Percentiles rank a stretch among this genome's conserved stretches.
Conservation (phyloP, 2,888 invertebrate species). For the Dusona sp. region DNA sequence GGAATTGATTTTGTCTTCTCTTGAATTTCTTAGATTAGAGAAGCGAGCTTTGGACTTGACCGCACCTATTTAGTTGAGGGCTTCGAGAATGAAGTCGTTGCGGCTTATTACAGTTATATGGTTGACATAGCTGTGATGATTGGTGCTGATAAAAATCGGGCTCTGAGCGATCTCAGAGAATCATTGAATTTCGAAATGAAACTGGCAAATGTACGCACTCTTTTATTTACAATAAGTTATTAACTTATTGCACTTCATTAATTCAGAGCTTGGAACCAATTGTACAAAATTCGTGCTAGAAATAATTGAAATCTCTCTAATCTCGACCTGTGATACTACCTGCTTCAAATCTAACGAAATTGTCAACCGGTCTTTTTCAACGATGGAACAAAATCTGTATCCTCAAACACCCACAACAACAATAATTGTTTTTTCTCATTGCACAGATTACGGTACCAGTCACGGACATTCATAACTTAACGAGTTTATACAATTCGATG, state of each 20-base stretch:
- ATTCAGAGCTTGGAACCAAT: too few relatives aligned
- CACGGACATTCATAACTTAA: too few relatives aligned
- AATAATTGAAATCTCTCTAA: too few relatives aligned
- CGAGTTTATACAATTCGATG: conserved; percentile 92
- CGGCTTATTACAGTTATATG: not conserved
- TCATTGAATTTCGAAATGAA: not conserved
- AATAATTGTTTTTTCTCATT: too few relatives aligned
- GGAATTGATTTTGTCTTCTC: not conserved
- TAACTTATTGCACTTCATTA: too few relatives aligned
- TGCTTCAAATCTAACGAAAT: too few relatives aligned
- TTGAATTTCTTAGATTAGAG: conserved; percentile 89
- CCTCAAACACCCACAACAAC: too few relatives aligned
- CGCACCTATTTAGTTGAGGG: conserved; percentile 84
- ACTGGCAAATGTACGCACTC: not conserved
- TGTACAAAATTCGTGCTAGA: too few relatives aligned
- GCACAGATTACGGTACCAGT: too few relatives aligned
- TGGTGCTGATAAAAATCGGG: not conserved
- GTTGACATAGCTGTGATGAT: conserved; percentile 4
- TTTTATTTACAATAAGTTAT: not conserved
- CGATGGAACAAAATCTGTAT: too few relatives aligned
- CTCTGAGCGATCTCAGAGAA: not conserved
- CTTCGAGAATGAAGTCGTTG: not conserved
- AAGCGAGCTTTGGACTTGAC: conserved; percentile 92
- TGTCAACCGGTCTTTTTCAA: too few relatives aligned
- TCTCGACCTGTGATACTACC: too few relatives aligned